These are phyloP conservation scores for Garra rufa DNA, from an alignment of 2,113 vertebrate species.

Conservation along the genomic window DNA sequence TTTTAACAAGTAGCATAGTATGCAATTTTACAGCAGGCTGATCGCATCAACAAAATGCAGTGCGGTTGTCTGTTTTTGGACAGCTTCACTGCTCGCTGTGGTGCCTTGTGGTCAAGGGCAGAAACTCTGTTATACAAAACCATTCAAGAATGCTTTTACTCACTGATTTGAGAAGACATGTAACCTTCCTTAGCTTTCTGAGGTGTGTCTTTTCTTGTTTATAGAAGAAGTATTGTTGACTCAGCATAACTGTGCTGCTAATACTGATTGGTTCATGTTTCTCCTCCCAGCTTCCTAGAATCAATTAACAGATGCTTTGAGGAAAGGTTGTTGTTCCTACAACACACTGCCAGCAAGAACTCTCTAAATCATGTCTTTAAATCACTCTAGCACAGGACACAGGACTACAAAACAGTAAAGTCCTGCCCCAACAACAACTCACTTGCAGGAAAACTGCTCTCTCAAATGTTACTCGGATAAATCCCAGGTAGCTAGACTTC, in stretches of 20 bases:
- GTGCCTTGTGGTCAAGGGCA: background rate
- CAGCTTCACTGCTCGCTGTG: conserved; percentile 12
- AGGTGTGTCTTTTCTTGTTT: background rate
- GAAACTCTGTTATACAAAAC: background rate
- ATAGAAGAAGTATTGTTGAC: conserved; percentile 2
- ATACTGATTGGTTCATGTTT: conserved; percentile 7
- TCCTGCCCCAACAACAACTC: background rate
- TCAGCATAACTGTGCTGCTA: conserved; percentile 10
- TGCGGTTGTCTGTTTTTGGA: background rate
- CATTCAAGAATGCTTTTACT: background rate
- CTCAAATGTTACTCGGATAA: conserved; percentile 9
- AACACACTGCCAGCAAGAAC: conserved; percentile 2
- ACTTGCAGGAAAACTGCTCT: conserved; percentile 12
- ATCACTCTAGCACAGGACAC: background rate
- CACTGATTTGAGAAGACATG: background rate
- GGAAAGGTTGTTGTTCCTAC: background rate
- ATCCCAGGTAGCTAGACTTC: conserved; percentile 11
- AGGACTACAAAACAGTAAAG: conserved; percentile 9
- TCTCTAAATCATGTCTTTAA: conserved; percentile 27
- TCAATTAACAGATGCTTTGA: conserved; percentile 23
- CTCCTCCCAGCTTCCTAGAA: conserved; percentile 10
- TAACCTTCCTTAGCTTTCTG: background rate
- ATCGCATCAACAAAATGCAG: background rate
- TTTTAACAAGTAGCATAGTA: background rate
- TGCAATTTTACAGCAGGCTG: background rate